Base-by-base conservation (phyloP, 2,797 vertebrate genomes). In the Tenualosa ilisha region DNA sequence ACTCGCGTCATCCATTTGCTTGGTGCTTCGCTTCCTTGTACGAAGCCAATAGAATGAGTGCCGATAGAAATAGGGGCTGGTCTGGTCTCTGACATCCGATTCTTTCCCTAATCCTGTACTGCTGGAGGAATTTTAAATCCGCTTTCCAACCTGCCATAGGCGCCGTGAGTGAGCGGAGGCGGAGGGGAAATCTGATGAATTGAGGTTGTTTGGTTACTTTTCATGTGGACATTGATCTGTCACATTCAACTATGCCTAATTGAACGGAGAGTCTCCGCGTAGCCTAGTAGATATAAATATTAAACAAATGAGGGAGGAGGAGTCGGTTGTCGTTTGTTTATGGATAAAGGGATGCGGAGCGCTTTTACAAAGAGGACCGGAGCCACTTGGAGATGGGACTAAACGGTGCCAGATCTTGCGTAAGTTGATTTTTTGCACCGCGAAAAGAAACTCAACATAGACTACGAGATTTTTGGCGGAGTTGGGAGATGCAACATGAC, bases 131-230 rank as follows among this genome's bases (percentile, higher is more conserved):
- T 86, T 22, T 9, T 72, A 85, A 89, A 88, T 86, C 87, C 90
- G 61, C 83, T 86, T 83, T 85, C 84, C 82, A 51, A 81, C 87
- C 86, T 82, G 13, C 89, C 86, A 92, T 93, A 93, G 92, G 93
- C 43, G 82, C 31, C 15, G 88, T 49, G 81, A 85, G 79, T 85
- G 87, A 43, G 82, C 50, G 82, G 88, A 89, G 93, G 91, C 87
- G 91, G 92, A 92, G 89, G 72, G 72, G 17, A 75, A 75, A 75
- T 75, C 68, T 75, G 68, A 46, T 79, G 72, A 79, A 92, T 92
- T 91, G 91, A 91, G 88, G 90, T 82, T 86, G 89, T 61, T 79
- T 79, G 72, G 37, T 83, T 84, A 89, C 84, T 88, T 88, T 87
- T 91, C 87, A 91, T 90, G 92, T 46, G 40, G 40, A 79, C 72